phyloP scores from a whole-genome alignment of 1,140 invertebrate genomes.

The Bombus superbus region DNA sequence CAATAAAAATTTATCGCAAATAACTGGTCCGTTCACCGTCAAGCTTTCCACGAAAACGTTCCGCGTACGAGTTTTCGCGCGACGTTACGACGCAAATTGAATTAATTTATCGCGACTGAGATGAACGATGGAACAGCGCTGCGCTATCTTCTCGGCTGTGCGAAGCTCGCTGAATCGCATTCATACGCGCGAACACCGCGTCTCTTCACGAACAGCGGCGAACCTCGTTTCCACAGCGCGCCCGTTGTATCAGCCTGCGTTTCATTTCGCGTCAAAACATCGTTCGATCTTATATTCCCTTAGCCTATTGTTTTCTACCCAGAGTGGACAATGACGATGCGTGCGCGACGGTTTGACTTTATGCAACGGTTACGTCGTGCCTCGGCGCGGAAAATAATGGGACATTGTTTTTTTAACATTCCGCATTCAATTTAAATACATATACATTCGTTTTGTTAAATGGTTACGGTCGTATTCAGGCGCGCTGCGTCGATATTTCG shows the following conservation, averaged over 20 bases:
- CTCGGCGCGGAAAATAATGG: not conserved
- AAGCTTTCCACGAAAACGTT: not conserved
- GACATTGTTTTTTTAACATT: not conserved
- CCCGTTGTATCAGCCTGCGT: constrained; percentile 4
- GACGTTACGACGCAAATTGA: constrained; percentile 2
- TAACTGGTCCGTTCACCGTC: not conserved
- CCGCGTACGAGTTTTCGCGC: not conserved
- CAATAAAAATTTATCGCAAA: not conserved
- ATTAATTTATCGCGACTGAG: constrained; percentile 42
- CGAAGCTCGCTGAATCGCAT: constrained; percentile 10
- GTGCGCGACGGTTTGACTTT: not conserved
- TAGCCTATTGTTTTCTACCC: not conserved
- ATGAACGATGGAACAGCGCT: constrained; percentile 20
- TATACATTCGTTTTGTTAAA: not conserved
- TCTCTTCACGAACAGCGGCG: not conserved
- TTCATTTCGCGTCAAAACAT: not conserved
- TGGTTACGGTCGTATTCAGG: too few relatives aligned
- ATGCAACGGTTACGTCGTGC: not conserved
- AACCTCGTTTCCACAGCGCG: not conserved
- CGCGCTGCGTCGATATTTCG: too few relatives aligned
- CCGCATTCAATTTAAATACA: not conserved
- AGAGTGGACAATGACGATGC: not conserved
- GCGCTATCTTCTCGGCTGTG: not conserved
- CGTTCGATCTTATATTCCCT: not conserved
- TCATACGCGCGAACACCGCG: not conserved